A percentile compares a stretch with the other conserved stretches of the same genome.
Evolutionary conservation across 2,888 invertebrate genomes (phyloP).

Genomic region (Aricia artaxerxes): DNA sequence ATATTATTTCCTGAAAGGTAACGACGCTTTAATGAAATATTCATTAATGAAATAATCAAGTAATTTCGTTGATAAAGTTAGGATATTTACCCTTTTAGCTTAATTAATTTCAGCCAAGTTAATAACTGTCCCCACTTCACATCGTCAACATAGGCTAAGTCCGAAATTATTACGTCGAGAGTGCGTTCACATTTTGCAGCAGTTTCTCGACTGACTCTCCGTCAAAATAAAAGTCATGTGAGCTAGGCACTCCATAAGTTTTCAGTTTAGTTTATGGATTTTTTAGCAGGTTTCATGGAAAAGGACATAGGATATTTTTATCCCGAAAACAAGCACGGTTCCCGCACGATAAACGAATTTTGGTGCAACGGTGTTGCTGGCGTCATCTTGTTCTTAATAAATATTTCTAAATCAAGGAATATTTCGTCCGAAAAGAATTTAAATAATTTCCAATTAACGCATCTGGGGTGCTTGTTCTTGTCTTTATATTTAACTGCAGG

Average conservation of each 20-base stretch:
- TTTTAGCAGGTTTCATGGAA: too few species aligned
- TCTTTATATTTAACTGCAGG: not conserved
- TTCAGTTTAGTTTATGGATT: too few species aligned
- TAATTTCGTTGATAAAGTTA: slow-evolving; percentile 18
- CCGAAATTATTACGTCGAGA: not conserved
- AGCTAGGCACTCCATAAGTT: not conserved
- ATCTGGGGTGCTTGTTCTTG: not conserved
- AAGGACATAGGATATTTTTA: too few species aligned
- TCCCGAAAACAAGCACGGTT: too few species aligned
- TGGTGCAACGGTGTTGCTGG: too few species aligned
- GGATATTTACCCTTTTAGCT: slow-evolving; percentile 18
- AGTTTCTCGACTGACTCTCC: not conserved
- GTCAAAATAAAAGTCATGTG: not conserved
- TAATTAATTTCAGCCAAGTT: slow-evolving; percentile 22
- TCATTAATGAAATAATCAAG: slow-evolving; percentile 14
- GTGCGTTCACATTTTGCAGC: not conserved
- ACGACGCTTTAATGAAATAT: slow-evolving; percentile 15
- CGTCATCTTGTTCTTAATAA: too few species aligned
- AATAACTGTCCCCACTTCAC: not conserved
- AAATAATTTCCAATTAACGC: not conserved
- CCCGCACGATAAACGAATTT: too few species aligned
- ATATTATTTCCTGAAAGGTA: not conserved
- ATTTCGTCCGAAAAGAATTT: not conserved
- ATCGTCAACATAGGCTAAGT: not conserved
- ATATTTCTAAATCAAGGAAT: too few species aligned